Base-by-base conservation (phyloP, 2,888 invertebrate genomes). In the Acholoe squamosa region DNA sequence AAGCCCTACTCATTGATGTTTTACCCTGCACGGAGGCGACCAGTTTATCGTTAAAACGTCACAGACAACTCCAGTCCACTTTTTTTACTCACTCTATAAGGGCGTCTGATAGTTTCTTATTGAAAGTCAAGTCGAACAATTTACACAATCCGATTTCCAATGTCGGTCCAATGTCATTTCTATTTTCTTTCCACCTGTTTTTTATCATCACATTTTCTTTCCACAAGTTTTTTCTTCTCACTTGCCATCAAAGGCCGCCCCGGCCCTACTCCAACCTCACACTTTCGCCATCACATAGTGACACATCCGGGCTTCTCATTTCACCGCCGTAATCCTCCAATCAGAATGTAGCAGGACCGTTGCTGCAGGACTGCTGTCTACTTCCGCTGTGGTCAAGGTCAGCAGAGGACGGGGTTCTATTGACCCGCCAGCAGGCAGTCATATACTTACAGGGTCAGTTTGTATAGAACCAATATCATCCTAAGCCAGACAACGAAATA, bases 321-420 rank as follows among this genome's bases (percentile, higher is more conserved):
- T 51, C 84, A 25, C 0, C 56, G 54, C 28, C 22, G 25, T 54
- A 86, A 86, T 86, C 54, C 52, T 86, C 28, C 54, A 86, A 86
- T 86, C 86, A 86, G 86, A 86, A 54, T 31, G 28, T 54, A 86
- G 52, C 54, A 86, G 33, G 14, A 25, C 0, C 28, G 7, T 25
- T 51, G 12, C 54, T 86, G 86, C 54, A 54, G 31, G 86, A 52
- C 56, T 28, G 86, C 86, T 54, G 86, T 54, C 54, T 52, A 86
- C 86, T 54, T 86, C 54, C 54, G 86, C 12, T 52, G 33, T n/a
- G 25, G 28, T 19, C 54, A 54, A 86, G 86, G 86, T 86, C 86
- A 86, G 10, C 28, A n/a, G 86, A 43, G 54, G 86, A 54, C 54
- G 54, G 22, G 86, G 51, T 1, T 1, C 54, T 86, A 86, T 86